Conservation (phyloP, 2,888 invertebrate genomes). For the Anoplius nigerrimus region DNA sequence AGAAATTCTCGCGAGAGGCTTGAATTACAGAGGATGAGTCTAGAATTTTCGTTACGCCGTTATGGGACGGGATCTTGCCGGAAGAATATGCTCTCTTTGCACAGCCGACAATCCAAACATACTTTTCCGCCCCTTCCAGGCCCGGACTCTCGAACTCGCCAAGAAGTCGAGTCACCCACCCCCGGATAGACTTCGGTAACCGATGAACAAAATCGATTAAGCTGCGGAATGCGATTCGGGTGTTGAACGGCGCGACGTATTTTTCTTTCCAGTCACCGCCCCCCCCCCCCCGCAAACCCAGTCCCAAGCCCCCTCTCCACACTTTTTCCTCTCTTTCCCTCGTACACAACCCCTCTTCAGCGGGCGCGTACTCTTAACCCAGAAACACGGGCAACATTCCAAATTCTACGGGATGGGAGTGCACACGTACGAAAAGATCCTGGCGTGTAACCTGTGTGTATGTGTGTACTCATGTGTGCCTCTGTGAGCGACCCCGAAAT, state of each 20-base stretch:
- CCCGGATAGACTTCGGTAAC: neutral
- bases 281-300: no score
- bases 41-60: no score
- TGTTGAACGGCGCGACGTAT: slow-evolving; percentile 7
- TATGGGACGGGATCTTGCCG: no score
- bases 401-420: slow-evolving; percentile 48
- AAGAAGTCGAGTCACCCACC: slow-evolving; percentile 3
- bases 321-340: slow-evolving; percentile 13
- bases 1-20: no score
- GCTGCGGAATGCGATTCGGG: slow-evolving; percentile 11
- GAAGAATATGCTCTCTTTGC: no score
- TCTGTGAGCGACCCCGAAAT: no score
- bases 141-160: neutral
- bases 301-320: no score
- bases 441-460: neutral
- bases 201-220: slow-evolving; percentile 3
- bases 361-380: slow-evolving; percentile 48
- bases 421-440: slow-evolving; percentile 34
- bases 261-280: neutral
- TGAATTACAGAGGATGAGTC: no score
- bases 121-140: neutral
- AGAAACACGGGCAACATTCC: slow-evolving; percentile 53
- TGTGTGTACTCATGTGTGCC: no score
- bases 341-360: slow-evolving; percentile 15
- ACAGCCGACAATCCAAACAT: no score